These are phyloP conservation scores for Sinocyclocheilus anshuiensis DNA, from an alignment of 2,113 vertebrate genomes.

Conservation along the genomic window DNA sequence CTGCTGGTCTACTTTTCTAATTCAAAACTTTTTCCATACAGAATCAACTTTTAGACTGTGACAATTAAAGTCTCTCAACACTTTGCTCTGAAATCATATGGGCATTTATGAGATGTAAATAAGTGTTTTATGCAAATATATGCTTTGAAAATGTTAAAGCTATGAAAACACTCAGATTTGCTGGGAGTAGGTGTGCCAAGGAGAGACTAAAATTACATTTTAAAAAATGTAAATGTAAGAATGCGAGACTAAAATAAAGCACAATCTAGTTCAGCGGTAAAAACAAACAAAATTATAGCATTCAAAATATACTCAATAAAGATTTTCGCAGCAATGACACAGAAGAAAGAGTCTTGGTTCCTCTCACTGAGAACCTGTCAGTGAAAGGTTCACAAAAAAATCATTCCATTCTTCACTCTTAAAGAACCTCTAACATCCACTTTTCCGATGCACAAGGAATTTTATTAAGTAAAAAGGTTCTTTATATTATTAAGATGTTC, in stretches of 20 bases:
- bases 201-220: background rate
- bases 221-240: background rate
- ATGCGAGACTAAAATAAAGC: too few species aligned
- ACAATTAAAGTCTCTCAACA: background rate
- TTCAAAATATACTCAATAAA: background rate
- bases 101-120: background rate
- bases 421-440: background rate
- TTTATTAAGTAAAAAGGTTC: too few species aligned
- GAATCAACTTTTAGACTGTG: background rate
- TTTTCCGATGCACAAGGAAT: too few species aligned
- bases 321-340: background rate
- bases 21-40: background rate
- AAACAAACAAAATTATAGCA: background rate
- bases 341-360: background rate
- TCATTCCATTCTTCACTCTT: background rate
- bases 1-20: background rate
- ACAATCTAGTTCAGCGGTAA: background rate
- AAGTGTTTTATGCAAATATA: background rate
- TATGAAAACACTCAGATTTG: background rate
- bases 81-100: background rate
- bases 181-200: background rate
- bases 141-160: background rate
- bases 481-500: too few species aligned
- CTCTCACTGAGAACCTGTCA: background rate
- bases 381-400: background rate